A percentile compares a stretch with the other conserved stretches of the same genome.
Evolutionary conservation across 2,797 vertebrate species (phyloP).

Genomic region (Sebastiscus albofasciatus): DNA sequence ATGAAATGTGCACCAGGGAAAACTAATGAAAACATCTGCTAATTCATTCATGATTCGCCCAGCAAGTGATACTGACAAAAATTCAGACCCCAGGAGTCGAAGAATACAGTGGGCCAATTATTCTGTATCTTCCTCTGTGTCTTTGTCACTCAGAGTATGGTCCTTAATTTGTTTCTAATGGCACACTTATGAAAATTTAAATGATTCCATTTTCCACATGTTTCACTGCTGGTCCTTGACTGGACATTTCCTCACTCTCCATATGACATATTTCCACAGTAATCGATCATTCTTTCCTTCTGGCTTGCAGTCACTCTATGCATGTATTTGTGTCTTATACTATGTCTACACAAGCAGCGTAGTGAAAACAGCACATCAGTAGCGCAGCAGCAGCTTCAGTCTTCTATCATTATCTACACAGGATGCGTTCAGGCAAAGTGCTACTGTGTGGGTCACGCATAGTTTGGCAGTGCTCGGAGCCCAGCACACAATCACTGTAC

Average conservation of each 20-base stretch:
- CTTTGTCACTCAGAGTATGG: not conserved
- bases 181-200: constrained; percentile 1
- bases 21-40: not conserved
- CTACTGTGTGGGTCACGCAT: not conserved
- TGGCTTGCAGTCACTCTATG: not conserved
- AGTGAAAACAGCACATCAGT: constrained; percentile 16
- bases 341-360: constrained; percentile 4
- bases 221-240: constrained; percentile 14
- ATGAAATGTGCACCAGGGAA: not conserved
- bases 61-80: not conserved
- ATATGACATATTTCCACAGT: constrained; percentile 9
- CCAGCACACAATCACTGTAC: not conserved
- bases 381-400: not conserved
- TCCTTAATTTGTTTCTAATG: constrained; percentile 10
- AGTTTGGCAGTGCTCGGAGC: not conserved
- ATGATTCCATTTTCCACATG: constrained; percentile 2
- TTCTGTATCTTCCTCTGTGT: not conserved
- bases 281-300: constrained; percentile 18
- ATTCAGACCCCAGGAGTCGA: not conserved
- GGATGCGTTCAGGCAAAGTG: not conserved
- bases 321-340: constrained; percentile 1
- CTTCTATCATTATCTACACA: constrained; percentile 7
- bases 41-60: not conserved
- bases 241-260: not conserved
- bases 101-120: not conserved